Base-by-base conservation (phyloP, 2,888 invertebrate species). In the Scaptomyza flava region DNA sequence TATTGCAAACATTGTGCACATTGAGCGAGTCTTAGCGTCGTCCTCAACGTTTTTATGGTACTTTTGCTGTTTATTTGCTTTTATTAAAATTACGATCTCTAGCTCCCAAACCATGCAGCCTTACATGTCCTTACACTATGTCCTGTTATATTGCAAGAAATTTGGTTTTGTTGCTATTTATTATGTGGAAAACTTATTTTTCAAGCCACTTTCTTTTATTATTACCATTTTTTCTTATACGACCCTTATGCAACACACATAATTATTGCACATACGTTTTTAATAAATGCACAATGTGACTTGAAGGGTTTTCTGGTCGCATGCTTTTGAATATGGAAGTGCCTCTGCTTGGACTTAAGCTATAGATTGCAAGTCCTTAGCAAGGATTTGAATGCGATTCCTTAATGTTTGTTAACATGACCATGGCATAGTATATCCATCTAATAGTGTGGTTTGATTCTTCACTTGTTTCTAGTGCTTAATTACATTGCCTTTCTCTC, bases 121-220 rank as follows among this genome's bases (percentile, higher is more conserved):
- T 47, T 30, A 41, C 12, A 23, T 23, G 53, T 31, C 36, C 47
- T 59, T 57, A 53, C 30, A 33, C 56, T 27, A 50, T 62, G 42
- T 62, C 50, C 59, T 50, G 56, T 60, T 57, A 42, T 69, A 64
- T 57, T 71, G 68, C 74, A 67, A 59, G 71, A 69, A 66, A 79
- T 77, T 70, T 65, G 81, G 81, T 77, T 70, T 47, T 62, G 58
- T 56, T 66, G 72, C 84, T 84, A 81, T 83, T 83, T 83, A 86
- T 86, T 81, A 84, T 84, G 81, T 83, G 87, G 70, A 73, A 81
- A 66, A 77, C 61, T 72, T 77, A 68, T 69, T 68, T 77, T 68
- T 68, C 68, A 66, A 47, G 65, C 68, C 70, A 70, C 23, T 23
- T 81, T 76, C 17, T 77, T 17, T 80, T 58, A 43, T 74, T 70